phyloP scores from a whole-genome alignment of 2,888 invertebrate genomes.

The Drosophila monieri region DNA sequence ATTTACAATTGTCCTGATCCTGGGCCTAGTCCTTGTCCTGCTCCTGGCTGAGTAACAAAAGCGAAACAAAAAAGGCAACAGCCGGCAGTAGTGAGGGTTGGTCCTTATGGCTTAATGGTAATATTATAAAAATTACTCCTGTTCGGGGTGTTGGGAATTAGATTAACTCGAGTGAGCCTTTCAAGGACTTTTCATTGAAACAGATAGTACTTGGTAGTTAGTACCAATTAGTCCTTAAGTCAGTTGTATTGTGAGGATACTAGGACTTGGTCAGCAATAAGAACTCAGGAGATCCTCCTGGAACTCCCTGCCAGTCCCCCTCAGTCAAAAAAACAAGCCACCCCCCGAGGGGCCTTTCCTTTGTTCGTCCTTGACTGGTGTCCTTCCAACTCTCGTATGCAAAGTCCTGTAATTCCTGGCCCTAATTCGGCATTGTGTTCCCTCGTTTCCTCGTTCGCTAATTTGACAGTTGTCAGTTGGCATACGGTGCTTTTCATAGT shows the following conservation, averaged over 20 bases:
- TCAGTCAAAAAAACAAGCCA: conserved; percentile 3
- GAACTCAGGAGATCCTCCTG: too few species aligned
- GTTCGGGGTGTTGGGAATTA: neutral
- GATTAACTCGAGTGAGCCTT: neutral
- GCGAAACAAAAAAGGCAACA: conserved; percentile 58
- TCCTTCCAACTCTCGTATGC: conserved; percentile 41
- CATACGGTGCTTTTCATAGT: conserved; percentile 27
- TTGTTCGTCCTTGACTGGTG: conserved; percentile 65
- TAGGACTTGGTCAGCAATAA: too few species aligned
- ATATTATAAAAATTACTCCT: conserved; percentile 2
- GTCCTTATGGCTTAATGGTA: conserved; percentile 2
- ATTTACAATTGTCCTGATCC: conserved; percentile 55
- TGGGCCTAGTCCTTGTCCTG: too few species aligned
- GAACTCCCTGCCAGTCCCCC: too few species aligned
- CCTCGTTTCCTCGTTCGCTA: conserved; percentile 66
- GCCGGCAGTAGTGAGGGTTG: conserved; percentile 52
- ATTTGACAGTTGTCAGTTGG: conserved; percentile 75
- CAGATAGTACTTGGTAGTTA: neutral
- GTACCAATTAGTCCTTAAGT: neutral
- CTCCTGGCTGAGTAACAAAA: conserved; percentile 50
- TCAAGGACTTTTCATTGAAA: neutral
- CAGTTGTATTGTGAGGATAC: too few species aligned
- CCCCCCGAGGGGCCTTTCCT: conserved; percentile 21
- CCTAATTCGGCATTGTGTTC: conserved; percentile 67
- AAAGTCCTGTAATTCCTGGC: conserved; percentile 62